phyloP scores from a whole-genome alignment of 1,140 invertebrate species.

The Dendroctonus valens region DNA sequence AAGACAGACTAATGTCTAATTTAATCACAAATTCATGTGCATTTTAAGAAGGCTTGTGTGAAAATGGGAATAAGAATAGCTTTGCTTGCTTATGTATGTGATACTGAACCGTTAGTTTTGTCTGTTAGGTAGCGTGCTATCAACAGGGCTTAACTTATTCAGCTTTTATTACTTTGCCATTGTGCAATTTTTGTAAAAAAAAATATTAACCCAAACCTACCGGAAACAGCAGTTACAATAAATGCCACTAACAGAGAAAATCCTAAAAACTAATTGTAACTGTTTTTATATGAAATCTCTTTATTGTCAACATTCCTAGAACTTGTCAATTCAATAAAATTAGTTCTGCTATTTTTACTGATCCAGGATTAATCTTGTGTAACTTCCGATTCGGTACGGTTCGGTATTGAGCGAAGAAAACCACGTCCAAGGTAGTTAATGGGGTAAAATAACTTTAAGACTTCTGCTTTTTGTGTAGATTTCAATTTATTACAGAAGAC shows the following conservation, averaged over 20 bases:
- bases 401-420: slow-evolving; percentile 24
- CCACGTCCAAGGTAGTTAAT: slow-evolving; percentile 16
- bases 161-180: slow-evolving; percentile 5
- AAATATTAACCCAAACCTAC: too few relatives aligned
- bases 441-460: slow-evolving; percentile 27
- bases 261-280: too few relatives aligned
- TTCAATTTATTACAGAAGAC: slow-evolving; percentile 14
- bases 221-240: too few relatives aligned
- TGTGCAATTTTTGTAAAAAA: too few relatives aligned
- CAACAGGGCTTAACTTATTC: slow-evolving; percentile 19
- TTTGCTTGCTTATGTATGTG: slow-evolving; percentile 7
- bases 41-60: slow-evolving; percentile 40
- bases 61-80: slow-evolving; percentile 22
- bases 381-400: slow-evolving; percentile 34
- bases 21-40: slow-evolving; percentile 45
- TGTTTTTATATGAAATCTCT: too few relatives aligned
- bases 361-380: slow-evolving; percentile 32
- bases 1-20: slow-evolving; percentile 47
- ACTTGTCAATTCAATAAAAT: slow-evolving; percentile 26
- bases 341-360: slow-evolving; percentile 34
- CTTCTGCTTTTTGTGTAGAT: slow-evolving; percentile 6
- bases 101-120: slow-evolving; percentile 12
- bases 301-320: too few relatives aligned
- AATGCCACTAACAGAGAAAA: too few relatives aligned
- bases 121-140: too few relatives aligned